Conservation (phyloP, 2,888 invertebrate species). For the Drosophila robusta region DNA sequence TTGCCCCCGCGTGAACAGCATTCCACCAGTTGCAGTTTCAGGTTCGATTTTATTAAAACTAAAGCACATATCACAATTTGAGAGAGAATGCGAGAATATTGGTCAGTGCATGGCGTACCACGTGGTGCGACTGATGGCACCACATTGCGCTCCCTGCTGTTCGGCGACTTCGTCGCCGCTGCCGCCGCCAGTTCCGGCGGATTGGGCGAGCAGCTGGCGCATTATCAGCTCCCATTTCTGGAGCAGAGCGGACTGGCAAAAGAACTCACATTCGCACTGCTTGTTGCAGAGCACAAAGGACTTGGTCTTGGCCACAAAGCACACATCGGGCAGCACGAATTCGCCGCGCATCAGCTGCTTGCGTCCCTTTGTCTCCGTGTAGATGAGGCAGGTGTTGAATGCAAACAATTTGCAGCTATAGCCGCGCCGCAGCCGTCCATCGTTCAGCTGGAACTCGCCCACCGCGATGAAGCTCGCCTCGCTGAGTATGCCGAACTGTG, state of each 20-base stretch:
- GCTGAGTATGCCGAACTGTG: conserved; percentile 33
- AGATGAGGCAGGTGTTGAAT: conserved; percentile 47
- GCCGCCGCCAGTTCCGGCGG: neutral
- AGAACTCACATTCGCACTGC: conserved; percentile 43
- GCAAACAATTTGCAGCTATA: conserved; percentile 47
- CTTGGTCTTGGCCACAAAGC: conserved; percentile 37
- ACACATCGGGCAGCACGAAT: conserved; percentile 45
- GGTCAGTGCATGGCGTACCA: conserved; percentile 28
- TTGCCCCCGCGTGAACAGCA: neutral
- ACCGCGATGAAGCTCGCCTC: conserved; percentile 33
- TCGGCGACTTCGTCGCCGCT: neutral
- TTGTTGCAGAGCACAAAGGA: conserved; percentile 48
- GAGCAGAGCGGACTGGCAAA: conserved; percentile 19
- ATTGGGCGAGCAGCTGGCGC: conserved; percentile 14
- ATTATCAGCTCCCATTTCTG: conserved; percentile 31
- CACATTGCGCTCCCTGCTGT: neutral
- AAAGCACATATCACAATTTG: conserved; percentile 16
- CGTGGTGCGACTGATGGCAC: conserved; percentile 16
- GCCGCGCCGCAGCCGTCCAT: conserved; percentile 21
- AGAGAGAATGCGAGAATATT: neutral
- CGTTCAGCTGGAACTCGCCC: conserved; percentile 31
- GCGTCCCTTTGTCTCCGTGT: conserved; percentile 23
- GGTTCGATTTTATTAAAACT: conserved; percentile 1
- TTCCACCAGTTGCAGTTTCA: neutral
- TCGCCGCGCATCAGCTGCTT: conserved; percentile 36